These are phyloP conservation scores for Dascyllus trimaculatus DNA, from an alignment of 2,113 vertebrate species.

Conservation along the genomic window DNA sequence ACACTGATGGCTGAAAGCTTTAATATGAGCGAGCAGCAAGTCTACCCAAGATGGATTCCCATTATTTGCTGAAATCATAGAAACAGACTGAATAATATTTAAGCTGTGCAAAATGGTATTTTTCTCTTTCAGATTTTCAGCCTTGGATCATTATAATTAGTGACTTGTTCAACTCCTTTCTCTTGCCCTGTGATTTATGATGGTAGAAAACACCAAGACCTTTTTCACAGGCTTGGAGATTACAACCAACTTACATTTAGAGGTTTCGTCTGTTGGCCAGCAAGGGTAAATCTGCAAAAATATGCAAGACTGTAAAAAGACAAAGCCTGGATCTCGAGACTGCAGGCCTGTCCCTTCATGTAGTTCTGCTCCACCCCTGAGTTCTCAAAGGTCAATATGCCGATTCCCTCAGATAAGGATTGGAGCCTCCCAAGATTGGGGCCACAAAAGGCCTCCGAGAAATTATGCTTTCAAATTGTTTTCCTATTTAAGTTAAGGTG, in stretches of 20 bases:
- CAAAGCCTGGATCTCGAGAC: conserved; percentile 23
- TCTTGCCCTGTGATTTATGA: conserved; percentile 56
- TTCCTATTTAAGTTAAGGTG: not conserved
- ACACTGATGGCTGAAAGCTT: conserved; percentile 27
- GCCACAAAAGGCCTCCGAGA: not conserved
- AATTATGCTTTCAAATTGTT: not conserved
- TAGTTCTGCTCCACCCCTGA: conserved; percentile 37
- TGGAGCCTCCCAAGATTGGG: not conserved
- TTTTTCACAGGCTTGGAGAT: conserved; percentile 16
- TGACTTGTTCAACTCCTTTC: conserved; percentile 42
- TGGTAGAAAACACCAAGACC: conserved; percentile 35
- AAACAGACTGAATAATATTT: conserved; percentile 25
- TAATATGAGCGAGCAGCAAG: conserved; percentile 22
- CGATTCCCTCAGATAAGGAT: conserved; percentile 42
- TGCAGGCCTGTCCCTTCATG: conserved; percentile 33
- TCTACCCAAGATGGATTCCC: not conserved
- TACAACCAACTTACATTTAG: conserved; percentile 25
- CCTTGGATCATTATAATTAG: conserved; percentile 56
- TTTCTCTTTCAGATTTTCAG: conserved; percentile 25
- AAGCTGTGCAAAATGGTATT: conserved; percentile 1
- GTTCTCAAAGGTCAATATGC: conserved; percentile 50
- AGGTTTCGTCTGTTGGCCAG: conserved; percentile 8
- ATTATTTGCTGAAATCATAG: conserved; percentile 4
- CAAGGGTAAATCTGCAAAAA: conserved; percentile 28
- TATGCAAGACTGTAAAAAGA: conserved; percentile 5